phyloP scores from a whole-genome alignment of 35 echinoderm and acorn worm genomes.

The Heliocidaris erythrogramma region DNA sequence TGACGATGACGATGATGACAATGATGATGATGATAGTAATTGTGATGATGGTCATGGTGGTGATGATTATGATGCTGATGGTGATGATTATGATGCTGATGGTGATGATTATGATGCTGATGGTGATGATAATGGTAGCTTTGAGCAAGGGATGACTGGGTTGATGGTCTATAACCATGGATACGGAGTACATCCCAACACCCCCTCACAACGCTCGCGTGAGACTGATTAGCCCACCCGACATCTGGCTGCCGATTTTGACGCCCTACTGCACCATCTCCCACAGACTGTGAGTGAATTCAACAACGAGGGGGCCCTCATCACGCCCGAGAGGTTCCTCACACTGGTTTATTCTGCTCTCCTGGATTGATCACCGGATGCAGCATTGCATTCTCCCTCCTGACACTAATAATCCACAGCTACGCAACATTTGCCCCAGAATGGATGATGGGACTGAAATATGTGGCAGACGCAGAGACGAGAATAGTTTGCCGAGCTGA shows the following conservation, averaged over 20 bases:
- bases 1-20: not conserved
- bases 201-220: not conserved
- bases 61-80: not conserved
- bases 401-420: conserved; percentile 3
- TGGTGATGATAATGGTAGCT: not conserved
- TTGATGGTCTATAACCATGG: not conserved
- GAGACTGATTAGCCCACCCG: conserved; percentile 36
- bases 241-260: conserved; percentile 33
- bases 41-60: not conserved
- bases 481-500: conserved; percentile 1
- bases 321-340: not conserved
- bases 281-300: not conserved
- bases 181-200: not conserved
- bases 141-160: not conserved
- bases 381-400: conserved; percentile 1
- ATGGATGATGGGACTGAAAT: not conserved
- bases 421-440: not conserved
- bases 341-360: not conserved
- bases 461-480: not conserved
- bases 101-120: conserved; percentile 9
- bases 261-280: conserved; percentile 38
- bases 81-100: not conserved
- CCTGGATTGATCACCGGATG: not conserved
- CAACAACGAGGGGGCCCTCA: not conserved
- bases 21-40: not conserved